Evolutionary conservation across 2,797 vertebrate species (phyloP).

Genomic region (Pipistrellus kuhlii): DNA sequence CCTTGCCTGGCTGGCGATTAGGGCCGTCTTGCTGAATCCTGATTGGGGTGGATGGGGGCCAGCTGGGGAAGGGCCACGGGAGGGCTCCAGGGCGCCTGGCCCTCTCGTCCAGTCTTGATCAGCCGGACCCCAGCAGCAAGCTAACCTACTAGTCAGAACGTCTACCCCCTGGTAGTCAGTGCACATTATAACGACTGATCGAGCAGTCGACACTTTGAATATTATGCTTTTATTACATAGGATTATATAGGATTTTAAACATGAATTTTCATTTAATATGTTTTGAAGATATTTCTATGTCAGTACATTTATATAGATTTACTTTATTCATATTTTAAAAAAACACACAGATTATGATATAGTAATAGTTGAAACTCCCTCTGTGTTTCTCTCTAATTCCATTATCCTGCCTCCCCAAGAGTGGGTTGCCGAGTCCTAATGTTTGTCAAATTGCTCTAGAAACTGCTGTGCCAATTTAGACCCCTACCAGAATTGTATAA

Average conservation of each 20-base stretch:
- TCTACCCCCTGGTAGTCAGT: no score
- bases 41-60: no score
- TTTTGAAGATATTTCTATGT: neutral
- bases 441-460: neutral
- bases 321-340: slow-evolving; percentile 26
- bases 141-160: no score
- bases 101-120: fast-evolving
- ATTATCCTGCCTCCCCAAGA: neutral
- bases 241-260: neutral
- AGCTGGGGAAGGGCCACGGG: no score
- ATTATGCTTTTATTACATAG: no score
- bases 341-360: neutral
- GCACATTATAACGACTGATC: no score
- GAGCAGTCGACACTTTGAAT: no score
- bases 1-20: fast-evolving
- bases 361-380: neutral
- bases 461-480: neutral
- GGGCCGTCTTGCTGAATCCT: no score
- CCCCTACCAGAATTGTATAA: neutral
- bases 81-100: no score
- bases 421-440: neutral
- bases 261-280: neutral
- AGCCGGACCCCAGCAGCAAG: no score
- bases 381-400: neutral
- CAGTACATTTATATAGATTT: neutral